Conservation (phyloP, 2,888 invertebrate genomes). For the Trypoxylon attenuatum region DNA sequence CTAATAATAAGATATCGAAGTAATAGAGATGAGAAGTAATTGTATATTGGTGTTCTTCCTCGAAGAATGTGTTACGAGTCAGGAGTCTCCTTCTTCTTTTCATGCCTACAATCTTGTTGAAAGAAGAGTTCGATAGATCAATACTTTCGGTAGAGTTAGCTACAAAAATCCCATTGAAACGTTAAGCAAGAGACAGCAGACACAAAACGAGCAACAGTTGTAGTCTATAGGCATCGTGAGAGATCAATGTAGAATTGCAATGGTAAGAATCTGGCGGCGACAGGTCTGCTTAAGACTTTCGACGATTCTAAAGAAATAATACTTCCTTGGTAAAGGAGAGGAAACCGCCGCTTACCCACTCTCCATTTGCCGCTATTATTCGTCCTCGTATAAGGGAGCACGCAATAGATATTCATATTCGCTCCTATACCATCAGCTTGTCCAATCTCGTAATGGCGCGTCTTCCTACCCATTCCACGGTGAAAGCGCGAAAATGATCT, state of each 20-base stretch:
- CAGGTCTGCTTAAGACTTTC: not conserved
- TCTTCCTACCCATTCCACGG: constrained; percentile 12
- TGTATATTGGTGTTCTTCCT: too few relatives aligned
- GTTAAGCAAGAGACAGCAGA: not conserved
- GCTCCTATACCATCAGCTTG: constrained; percentile 18
- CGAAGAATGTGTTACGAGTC: too few relatives aligned
- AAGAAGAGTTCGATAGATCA: too few relatives aligned
- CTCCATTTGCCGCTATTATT: constrained; percentile 21
- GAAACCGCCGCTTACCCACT: constrained; percentile 12
- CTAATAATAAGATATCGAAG: too few relatives aligned
- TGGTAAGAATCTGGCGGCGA: not conserved
- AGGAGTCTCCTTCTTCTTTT: too few relatives aligned
- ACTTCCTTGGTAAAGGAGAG: constrained; percentile 11
- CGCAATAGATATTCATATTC: constrained; percentile 37
- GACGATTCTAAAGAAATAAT: constrained; percentile 15
- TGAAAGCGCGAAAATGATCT: constrained; percentile 15
- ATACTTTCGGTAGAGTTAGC: too few relatives aligned
- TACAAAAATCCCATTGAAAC: too few relatives aligned
- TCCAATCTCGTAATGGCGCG: constrained; percentile 33
- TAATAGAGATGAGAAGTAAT: too few relatives aligned
- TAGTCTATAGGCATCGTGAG: too few relatives aligned
- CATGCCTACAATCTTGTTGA: too few relatives aligned
- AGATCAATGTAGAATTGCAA: not conserved
- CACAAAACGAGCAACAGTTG: not conserved
- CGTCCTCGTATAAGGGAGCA: constrained; percentile 2